Conservation (phyloP, 2,888 invertebrate species). For the Brachynemurus nebulosus region DNA sequence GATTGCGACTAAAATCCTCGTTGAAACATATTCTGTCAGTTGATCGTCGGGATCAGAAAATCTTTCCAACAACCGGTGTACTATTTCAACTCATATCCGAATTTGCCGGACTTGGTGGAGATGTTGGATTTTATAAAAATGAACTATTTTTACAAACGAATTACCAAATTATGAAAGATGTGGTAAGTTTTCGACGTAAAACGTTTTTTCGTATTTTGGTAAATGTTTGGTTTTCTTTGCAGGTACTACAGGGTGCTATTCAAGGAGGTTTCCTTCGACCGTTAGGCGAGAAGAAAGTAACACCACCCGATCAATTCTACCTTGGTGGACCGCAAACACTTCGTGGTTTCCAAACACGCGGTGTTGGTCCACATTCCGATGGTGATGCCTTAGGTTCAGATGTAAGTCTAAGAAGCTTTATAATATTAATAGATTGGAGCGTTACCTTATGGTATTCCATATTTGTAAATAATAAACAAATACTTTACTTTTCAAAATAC, state of each 20-base stretch:
- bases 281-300: slow-evolving; percentile 44
- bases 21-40: slow-evolving; percentile 64
- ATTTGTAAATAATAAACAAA: too few species aligned
- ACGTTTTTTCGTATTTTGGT: not conserved
- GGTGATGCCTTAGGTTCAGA: slow-evolving; percentile 61
- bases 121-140: slow-evolving; percentile 78
- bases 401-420: too few species aligned
- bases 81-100: slow-evolving; percentile 65
- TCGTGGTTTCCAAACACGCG: slow-evolving; percentile 75
- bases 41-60: slow-evolving; percentile 64
- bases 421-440: too few species aligned
- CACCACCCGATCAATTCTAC: slow-evolving; percentile 62
- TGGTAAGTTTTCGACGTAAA: slow-evolving; percentile 34
- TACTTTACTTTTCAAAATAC: too few species aligned
- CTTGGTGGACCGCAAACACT: slow-evolving; percentile 82
- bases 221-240: slow-evolving; percentile 20
- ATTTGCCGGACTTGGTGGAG: slow-evolving; percentile 80
- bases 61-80: slow-evolving; percentile 66
- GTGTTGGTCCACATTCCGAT: slow-evolving; percentile 75
- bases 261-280: slow-evolving; percentile 54
- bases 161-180: slow-evolving; percentile 43
- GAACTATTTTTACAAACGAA: slow-evolving; percentile 61
- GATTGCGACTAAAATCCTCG: slow-evolving; percentile 81
- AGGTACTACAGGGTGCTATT: slow-evolving; percentile 60
- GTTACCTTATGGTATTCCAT: too few species aligned